These are phyloP conservation scores for Apeltes quadracus DNA, from an alignment of 2,113 vertebrate genomes.

Conservation along the genomic window DNA sequence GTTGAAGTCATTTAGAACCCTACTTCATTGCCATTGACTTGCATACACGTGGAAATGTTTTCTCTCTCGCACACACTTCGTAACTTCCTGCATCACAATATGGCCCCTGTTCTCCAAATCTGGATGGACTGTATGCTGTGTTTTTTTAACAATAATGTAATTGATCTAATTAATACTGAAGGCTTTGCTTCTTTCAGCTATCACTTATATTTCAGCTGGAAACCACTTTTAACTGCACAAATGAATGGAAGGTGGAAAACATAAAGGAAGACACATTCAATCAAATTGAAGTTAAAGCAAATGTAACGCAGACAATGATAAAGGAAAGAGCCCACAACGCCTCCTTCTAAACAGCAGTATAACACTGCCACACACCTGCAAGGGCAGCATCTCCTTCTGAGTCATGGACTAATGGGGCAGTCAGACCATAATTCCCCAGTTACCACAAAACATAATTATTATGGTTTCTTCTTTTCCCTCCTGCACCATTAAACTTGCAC, in stretches of 20 bases:
- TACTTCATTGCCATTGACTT: constrained; percentile 56
- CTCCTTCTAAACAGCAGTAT: background rate
- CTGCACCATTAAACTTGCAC: background rate
- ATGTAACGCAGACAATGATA: background rate
- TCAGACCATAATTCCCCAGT: background rate
- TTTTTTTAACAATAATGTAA: constrained; percentile 14
- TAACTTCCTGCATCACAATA: constrained; percentile 1
- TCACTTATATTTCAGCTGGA: background rate
- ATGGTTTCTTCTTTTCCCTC: background rate
- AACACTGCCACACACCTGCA: background rate
- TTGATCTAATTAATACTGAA: background rate
- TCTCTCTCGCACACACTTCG: constrained; percentile 45
- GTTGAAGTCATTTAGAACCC: constrained; percentile 60
- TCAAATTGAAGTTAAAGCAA: background rate
- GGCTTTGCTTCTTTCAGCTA: no score
- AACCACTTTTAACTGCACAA: no score
- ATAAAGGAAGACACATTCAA: background rate
- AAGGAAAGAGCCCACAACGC: background rate
- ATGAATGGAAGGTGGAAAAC: background rate
- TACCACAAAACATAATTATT: background rate
- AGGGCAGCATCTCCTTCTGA: background rate
- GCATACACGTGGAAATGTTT: constrained; percentile 54
- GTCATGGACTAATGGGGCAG: background rate
- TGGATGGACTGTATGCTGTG: constrained; percentile 3
- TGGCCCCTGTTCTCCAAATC: constrained; percentile 1